These are phyloP conservation scores for Polylopha cassiicola DNA, from an alignment of 2,888 invertebrate species.

Conservation along the genomic window DNA sequence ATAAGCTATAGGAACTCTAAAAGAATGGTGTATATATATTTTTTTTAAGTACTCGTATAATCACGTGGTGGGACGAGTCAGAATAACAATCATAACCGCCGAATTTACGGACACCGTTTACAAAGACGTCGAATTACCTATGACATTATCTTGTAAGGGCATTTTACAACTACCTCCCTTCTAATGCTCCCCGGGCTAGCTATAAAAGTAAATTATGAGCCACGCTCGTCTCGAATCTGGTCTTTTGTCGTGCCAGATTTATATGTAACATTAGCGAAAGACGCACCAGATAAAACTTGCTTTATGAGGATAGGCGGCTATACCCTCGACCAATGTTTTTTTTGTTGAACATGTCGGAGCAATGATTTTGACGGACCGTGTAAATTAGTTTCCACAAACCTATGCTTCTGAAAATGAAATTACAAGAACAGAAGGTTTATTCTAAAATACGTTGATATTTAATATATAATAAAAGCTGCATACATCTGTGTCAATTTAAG, in stretches of 20 bases:
- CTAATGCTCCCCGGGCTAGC: constrained; percentile 17
- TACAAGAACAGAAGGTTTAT: too few relatives aligned
- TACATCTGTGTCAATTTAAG: too few relatives aligned
- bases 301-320: constrained; percentile 15
- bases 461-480: too few relatives aligned
- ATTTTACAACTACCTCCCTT: constrained; percentile 20
- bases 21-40: too few relatives aligned
- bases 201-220: constrained; percentile 26
- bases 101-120: not conserved
- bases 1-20: too few relatives aligned
- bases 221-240: constrained; percentile 18
- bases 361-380: too few relatives aligned
- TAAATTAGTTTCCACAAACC: too few relatives aligned
- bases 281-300: constrained; percentile 20
- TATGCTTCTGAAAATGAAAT: too few relatives aligned
- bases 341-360: not conserved
- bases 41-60: too few relatives aligned
- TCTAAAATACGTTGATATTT: too few relatives aligned
- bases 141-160: constrained; percentile 15
- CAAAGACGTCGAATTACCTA: constrained; percentile 4
- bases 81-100: too few relatives aligned
- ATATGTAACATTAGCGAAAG: constrained; percentile 24
- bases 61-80: too few relatives aligned
- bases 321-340: constrained; percentile 7
- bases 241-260: constrained; percentile 24